These are phyloP conservation scores for Rhodinocichla rosea DNA, from an alignment of 2,113 vertebrate species.

Conservation along the genomic window DNA sequence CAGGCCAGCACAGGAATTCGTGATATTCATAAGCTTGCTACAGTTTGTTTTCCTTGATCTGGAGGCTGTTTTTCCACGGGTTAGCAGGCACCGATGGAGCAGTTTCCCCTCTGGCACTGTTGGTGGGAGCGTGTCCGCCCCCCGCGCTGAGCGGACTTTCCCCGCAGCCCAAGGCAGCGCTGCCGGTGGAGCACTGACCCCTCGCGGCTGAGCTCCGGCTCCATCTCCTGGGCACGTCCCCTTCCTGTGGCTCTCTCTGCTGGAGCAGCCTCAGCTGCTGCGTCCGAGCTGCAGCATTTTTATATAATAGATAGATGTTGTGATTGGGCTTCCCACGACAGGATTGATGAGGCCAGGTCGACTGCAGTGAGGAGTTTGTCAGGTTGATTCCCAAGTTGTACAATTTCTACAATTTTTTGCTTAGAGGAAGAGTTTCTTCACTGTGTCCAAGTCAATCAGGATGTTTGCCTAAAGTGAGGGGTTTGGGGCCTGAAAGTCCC, in stretches of 20 bases:
- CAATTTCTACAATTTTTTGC: background rate
- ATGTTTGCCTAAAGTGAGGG: background rate
- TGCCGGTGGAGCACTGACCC: background rate
- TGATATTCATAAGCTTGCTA: background rate
- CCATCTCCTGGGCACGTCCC: rapidly evolving
- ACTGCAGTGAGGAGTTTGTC: background rate
- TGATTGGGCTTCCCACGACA: background rate
- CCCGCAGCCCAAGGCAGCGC: background rate
- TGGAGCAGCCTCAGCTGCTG: background rate
- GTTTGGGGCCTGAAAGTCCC: background rate
- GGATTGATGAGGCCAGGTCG: background rate
- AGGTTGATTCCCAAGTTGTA: background rate
- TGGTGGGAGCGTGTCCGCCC: rapidly evolving
- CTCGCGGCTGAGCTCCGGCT: background rate
- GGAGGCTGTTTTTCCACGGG: background rate
- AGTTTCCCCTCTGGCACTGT: rapidly evolving
- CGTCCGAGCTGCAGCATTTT: background rate
- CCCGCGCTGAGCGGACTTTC: background rate
- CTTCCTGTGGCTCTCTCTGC: background rate
- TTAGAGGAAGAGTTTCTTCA: background rate
- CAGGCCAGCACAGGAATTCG: background rate
- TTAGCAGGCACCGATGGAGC: background rate
- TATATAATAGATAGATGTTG: rapidly evolving
- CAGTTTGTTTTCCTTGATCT: background rate
- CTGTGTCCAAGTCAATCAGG: background rate